These are phyloP conservation scores for Parasteatoda lunata DNA, from an alignment of 2,888 invertebrate genomes.

Conservation along the genomic window DNA sequence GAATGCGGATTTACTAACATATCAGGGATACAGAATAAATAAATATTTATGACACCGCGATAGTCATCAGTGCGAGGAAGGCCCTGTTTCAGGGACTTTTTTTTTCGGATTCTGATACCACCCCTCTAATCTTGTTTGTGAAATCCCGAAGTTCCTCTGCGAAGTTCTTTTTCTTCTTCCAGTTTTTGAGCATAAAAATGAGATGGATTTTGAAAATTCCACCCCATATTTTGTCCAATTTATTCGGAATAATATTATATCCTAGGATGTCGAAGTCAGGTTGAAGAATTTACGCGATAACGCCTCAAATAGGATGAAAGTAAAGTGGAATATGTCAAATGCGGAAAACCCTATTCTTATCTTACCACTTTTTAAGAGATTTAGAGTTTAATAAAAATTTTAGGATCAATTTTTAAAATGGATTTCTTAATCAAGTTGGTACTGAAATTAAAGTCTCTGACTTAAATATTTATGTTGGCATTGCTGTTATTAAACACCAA, in stretches of 20 bases:
- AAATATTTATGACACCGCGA: constrained; percentile 61
- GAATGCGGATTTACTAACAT: constrained; percentile 12
- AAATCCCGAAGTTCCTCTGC: constrained; percentile 9
- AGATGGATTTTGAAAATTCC: constrained; percentile 31
- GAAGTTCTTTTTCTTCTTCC: neutral
- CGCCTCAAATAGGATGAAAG: neutral
- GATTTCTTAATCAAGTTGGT: too few species aligned
- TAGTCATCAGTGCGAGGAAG: constrained; percentile 52
- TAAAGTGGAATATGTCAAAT: neutral
- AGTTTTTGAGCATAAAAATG: neutral
- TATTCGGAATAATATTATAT: constrained; percentile 47
- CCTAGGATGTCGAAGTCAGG: neutral
- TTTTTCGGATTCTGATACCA: constrained; percentile 37
- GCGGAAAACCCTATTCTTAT: too few species aligned
- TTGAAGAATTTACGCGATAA: neutral
- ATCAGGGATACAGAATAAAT: constrained; percentile 41
- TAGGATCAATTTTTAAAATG: too few species aligned
- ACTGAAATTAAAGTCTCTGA: too few species aligned
- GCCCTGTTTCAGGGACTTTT: constrained; percentile 19
- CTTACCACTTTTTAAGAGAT: too few species aligned
- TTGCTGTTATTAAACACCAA: too few species aligned
- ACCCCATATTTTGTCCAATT: constrained; percentile 45
- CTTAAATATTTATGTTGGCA: too few species aligned
- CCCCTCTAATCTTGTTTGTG: constrained; percentile 61
- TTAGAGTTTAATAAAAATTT: too few species aligned